Conservation (phyloP, 2,113 vertebrate genomes). For the Lethenteron reissneri region DNA sequence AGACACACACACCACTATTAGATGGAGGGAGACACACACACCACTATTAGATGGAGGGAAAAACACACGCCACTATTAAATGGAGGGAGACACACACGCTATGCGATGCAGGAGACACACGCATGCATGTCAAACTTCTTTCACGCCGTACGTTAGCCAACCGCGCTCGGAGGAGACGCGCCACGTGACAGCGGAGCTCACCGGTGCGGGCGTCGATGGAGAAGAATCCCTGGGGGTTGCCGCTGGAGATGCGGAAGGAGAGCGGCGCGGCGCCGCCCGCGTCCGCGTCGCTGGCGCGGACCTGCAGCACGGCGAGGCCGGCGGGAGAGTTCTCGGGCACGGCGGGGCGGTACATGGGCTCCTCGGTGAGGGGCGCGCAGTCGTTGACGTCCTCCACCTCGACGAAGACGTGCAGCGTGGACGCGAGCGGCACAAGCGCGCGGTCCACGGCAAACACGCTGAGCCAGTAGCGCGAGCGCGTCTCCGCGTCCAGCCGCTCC, state of each 20-base stretch:
- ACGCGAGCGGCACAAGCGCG: constrained; percentile 63
- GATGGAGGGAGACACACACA: too few species aligned
- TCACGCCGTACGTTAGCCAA: too few species aligned
- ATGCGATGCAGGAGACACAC: too few species aligned
- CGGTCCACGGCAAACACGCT: constrained; percentile 74
- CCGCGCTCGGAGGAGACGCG: too few species aligned
- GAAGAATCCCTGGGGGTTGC: constrained; percentile 94
- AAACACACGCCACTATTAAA: too few species aligned
- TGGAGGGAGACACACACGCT: too few species aligned
- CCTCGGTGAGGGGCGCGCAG: constrained; percentile 67
- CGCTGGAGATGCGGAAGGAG: constrained; percentile 61
- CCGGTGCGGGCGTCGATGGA: constrained; percentile 62
- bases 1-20: too few species aligned
- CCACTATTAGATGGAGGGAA: too few species aligned
- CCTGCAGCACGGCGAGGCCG: constrained; percentile 69
- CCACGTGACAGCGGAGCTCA: constrained; percentile 17
- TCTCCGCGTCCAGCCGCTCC: constrained; percentile 71
- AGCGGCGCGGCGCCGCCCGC: constrained; percentile 38
- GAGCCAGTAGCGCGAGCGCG: constrained; percentile 71
- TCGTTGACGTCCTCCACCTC: constrained; percentile 94
- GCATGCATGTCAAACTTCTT: too few species aligned
- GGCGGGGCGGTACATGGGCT: constrained; percentile 53
- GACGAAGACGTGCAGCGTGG: constrained; percentile 59
- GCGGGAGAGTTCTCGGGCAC: constrained; percentile 71
- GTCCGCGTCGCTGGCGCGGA: constrained; percentile 78